Conservation (phyloP, 2,113 vertebrate species). For the Micronisus gabar region DNA sequence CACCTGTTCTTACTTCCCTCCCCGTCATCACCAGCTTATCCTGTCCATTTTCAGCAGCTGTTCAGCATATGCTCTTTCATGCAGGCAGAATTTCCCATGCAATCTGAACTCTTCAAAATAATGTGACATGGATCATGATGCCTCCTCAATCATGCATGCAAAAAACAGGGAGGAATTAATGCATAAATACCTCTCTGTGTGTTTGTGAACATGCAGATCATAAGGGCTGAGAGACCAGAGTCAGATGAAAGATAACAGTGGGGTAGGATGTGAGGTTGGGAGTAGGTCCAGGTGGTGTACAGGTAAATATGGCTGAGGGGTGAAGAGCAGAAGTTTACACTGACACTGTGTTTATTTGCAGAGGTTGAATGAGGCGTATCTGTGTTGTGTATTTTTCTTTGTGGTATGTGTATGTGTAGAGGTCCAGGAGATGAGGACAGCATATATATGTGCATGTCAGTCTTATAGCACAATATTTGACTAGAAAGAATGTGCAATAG, state of each 20-base stretch:
- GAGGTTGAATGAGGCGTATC: background rate
- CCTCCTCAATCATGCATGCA: background rate
- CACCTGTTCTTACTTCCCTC: background rate
- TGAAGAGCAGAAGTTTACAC: background rate
- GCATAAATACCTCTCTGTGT: background rate
- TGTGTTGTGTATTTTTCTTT: background rate
- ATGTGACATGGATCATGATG: background rate
- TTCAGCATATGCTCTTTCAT: background rate
- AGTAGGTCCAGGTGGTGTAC: background rate
- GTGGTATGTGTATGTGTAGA: background rate
- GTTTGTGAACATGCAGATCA: background rate
- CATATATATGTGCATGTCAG: fast-evolving
- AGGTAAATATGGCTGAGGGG: background rate
- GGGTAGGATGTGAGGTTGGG: background rate
- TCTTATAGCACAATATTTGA: background rate
- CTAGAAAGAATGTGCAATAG: background rate
- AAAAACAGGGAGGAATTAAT: background rate
- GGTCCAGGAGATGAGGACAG: background rate
- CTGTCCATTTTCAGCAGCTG: background rate
- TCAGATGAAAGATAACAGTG: background rate
- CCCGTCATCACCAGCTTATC: background rate
- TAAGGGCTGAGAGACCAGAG: background rate
- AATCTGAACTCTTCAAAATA: background rate
- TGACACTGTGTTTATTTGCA: background rate
- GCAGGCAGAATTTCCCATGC: background rate